phyloP scores from a whole-genome alignment of 2,113 vertebrate species.

The Apodemus speciosus region DNA sequence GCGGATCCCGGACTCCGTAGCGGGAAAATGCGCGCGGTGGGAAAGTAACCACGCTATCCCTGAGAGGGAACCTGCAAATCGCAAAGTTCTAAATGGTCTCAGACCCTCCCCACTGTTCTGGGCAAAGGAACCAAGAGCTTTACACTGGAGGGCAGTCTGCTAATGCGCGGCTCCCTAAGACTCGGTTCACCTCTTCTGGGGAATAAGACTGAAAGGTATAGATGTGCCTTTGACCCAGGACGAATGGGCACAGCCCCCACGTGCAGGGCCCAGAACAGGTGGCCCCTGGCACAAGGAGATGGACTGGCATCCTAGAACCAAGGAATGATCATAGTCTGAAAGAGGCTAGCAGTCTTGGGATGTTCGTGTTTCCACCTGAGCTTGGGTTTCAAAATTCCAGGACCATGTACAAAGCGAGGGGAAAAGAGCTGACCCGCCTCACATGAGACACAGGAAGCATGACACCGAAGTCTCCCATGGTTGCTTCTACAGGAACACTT shows the following conservation, averaged over 20 bases:
- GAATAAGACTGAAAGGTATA: background rate
- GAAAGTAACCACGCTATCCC: background rate
- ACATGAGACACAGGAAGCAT: background rate
- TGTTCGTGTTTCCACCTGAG: background rate
- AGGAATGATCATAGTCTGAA: background rate
- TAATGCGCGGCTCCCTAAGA: background rate
- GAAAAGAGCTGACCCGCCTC: background rate
- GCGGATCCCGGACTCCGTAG: background rate
- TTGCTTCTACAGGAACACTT: conserved; percentile 30
- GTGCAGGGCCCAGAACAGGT: conserved; percentile 54
- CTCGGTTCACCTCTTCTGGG: background rate
- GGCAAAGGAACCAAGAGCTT: background rate
- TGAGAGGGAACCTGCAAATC: background rate
- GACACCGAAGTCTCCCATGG: conserved; percentile 27
- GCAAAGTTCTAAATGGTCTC: background rate
- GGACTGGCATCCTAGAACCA: background rate
- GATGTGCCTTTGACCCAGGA: background rate
- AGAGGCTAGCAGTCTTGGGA: background rate
- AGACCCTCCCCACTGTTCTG: background rate
- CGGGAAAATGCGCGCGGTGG: background rate
- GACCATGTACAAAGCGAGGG: background rate
- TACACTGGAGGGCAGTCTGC: background rate
- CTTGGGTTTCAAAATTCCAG: background rate
- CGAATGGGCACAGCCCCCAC: background rate
- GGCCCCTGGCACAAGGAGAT: background rate